Evolutionary conservation across 2,888 invertebrate species (phyloP).

Genomic region (Archips xylosteana): DNA sequence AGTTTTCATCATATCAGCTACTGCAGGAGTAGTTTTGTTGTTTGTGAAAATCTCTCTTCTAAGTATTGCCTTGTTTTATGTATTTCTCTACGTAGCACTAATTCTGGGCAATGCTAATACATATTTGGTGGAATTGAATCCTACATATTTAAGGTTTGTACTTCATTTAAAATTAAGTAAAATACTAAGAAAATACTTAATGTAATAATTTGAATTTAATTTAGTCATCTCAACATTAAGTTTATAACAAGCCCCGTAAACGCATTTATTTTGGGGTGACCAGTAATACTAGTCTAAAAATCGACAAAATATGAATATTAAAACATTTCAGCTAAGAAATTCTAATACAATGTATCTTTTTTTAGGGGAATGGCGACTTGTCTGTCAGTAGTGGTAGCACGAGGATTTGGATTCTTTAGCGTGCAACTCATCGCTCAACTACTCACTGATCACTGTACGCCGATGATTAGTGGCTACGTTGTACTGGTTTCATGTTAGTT

Average conservation of each 20-base stretch:
- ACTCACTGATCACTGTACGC: constrained; percentile 63
- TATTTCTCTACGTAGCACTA: constrained; percentile 67
- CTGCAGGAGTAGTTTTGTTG: constrained; percentile 60
- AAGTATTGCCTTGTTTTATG: constrained; percentile 68
- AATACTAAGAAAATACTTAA: no score
- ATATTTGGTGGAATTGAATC: constrained; percentile 73
- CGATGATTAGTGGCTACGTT: constrained; percentile 67
- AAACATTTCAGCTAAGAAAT: not conserved
- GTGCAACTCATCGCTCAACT: constrained; percentile 70
- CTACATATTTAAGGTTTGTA: constrained; percentile 71
- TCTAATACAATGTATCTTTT: not conserved
- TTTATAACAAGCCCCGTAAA: constrained; percentile 16
- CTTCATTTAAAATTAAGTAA: not conserved
- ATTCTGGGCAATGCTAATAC: constrained; percentile 73
- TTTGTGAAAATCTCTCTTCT: constrained; percentile 64
- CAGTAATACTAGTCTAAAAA: constrained; percentile 2
- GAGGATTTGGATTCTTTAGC: constrained; percentile 74
- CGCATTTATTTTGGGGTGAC: not conserved
- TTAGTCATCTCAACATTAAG: not conserved
- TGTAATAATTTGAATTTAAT: not conserved
- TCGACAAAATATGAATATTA: not conserved
- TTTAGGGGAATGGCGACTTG: constrained; percentile 76
- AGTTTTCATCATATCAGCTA: constrained; percentile 58
- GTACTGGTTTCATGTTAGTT: constrained; percentile 65
- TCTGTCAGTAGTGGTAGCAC: constrained; percentile 72